Evolutionary conservation across 2,888 invertebrate species (phyloP), one percentile per base, ranked within the genome.

Genomic region (Subacronicta megacephala): DNA sequence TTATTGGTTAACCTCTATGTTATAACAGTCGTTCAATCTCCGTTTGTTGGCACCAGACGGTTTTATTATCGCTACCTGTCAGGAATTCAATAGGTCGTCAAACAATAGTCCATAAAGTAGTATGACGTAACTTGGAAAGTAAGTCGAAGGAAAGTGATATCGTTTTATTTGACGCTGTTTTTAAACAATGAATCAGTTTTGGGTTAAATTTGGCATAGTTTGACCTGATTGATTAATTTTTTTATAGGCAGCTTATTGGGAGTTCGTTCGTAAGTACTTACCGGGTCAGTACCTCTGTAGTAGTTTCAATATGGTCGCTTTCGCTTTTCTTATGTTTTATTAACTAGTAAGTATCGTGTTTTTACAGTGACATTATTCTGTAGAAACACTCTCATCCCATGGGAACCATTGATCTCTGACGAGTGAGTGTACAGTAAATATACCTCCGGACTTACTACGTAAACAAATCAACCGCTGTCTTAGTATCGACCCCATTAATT

Each of bases 61-160:
- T 64, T 49, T 42, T 40, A 47, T 54, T 58, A 64, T 51, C 52
- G 53, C 18, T 43, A 69, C 69, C 73, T 57, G 69, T 63, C 56
- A 46, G 52, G 47, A 60, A 60, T 51, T 59, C 60, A 55, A 56
- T 59, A 59, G 44, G 16, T 54, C 38, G 31, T 12, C 44, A 51
- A 51, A 71, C 71, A 71, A 73, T 72, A 61, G 58, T 37, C 52
- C 50, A 71, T 73, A 58, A 60, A 64, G 46, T 46, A 26, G 4
- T 9, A 18, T 73, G 61, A 62, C 65, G 74, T 73, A 57, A 72
- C 38, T 26, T 41, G 20, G 20, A 49, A 70, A 73, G 47, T 56
- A 35, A 57, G 3, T 20, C 46, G 41, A 54, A 60, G 35, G 46
- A 69, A 71, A 73, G 73, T 63, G 64, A 69, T 69, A 63, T 52